Conservation (phyloP, 2,113 vertebrate genomes). For the Aegotheles bennettii region DNA sequence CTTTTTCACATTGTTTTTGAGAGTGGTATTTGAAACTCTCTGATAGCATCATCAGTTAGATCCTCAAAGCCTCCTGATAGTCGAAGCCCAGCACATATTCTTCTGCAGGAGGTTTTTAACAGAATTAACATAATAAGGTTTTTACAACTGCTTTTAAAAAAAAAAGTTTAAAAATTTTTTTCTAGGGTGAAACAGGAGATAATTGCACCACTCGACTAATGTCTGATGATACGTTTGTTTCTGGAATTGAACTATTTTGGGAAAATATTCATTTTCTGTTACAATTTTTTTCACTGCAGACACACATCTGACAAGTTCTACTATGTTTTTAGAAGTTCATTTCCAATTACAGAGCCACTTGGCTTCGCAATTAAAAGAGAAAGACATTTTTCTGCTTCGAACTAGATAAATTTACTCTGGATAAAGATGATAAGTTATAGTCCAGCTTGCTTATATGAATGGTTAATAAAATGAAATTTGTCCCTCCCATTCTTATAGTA, state of each 20-base stretch:
- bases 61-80: background rate
- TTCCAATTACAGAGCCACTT: background rate
- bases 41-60: background rate
- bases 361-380: background rate
- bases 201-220: background rate
- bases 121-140: background rate
- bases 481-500: background rate
- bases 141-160: background rate
- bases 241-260: background rate
- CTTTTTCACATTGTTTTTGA: background rate
- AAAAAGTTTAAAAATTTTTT: background rate
- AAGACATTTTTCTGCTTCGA: background rate
- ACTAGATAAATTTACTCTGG: background rate
- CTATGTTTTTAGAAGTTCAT: background rate
- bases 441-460: background rate
- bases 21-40: background rate
- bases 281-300: background rate
- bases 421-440: background rate
- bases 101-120: background rate
- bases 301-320: background rate
- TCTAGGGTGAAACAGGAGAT: background rate
- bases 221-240: background rate
- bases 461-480: background rate
- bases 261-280: background rate
- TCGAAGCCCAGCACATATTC: background rate